Conservation (phyloP, 2,113 vertebrate genomes). For the pig (Sus scrofa) region DNA sequence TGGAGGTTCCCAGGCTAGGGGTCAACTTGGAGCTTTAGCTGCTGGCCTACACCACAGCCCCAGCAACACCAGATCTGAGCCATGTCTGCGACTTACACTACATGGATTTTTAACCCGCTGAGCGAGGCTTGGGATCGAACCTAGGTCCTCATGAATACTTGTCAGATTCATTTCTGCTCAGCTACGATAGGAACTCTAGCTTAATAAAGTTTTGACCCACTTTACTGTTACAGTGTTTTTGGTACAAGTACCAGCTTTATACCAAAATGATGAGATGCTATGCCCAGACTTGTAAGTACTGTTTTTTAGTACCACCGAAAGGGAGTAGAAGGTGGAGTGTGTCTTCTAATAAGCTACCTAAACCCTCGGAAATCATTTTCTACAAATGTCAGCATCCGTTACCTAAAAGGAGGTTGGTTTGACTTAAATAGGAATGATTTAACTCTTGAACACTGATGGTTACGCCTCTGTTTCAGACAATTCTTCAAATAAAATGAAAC, state of each 20-base stretch:
- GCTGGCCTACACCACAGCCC: too few species aligned
- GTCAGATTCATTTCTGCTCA: too few species aligned
- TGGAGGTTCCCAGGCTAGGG: too few species aligned
- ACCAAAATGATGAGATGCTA: conserved; percentile 14
- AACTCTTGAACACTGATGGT: background rate
- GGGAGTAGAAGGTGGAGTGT: background rate
- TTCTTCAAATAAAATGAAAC: background rate
- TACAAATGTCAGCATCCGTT: background rate
- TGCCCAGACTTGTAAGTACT: background rate
- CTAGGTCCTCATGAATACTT: too few species aligned
- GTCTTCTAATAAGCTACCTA: background rate
- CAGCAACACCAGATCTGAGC: too few species aligned
- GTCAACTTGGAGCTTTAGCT: too few species aligned
- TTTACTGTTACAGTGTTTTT: background rate
- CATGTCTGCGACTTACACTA: too few species aligned
- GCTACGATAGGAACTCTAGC: too few species aligned
- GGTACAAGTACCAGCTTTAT: background rate
- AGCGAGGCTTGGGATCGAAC: too few species aligned
- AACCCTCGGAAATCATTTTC: background rate
- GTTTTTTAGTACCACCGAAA: background rate
- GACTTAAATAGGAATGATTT: background rate
- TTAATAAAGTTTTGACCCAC: background rate
- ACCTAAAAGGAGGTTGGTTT: background rate
- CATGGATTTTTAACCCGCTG: too few species aligned
- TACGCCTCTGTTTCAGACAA: background rate